Conservation (phyloP, 2,113 vertebrate species). For the Varanus salvator region DNA sequence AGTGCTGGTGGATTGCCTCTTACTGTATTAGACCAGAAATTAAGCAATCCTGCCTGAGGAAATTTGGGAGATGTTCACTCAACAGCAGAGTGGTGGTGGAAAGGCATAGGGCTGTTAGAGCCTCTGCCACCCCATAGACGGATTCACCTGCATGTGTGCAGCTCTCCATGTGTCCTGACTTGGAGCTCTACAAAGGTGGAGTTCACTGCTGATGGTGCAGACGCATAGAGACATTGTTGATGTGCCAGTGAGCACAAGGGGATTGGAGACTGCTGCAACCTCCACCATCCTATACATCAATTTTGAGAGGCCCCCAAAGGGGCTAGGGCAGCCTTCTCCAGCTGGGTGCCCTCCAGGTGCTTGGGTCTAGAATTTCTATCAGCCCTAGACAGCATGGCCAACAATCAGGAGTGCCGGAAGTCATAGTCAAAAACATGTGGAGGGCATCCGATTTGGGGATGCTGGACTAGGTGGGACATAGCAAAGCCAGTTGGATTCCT, state of each 20-base stretch:
- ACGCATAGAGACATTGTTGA: background rate
- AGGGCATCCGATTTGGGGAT: too few species aligned
- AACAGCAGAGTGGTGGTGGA: background rate
- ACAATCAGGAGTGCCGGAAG: too few species aligned
- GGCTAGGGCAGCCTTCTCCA: background rate
- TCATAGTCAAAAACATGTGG: too few species aligned
- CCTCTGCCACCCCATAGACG: background rate
- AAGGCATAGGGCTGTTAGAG: background rate
- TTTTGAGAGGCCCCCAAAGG: background rate
- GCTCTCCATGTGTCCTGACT: background rate
- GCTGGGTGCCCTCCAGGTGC: too few species aligned
- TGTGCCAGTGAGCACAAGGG: background rate
- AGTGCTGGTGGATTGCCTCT: too few species aligned
- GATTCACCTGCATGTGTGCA: background rate
- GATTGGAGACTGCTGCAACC: background rate
- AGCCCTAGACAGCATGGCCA: too few species aligned
- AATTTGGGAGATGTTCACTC: too few species aligned
- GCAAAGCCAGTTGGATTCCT: background rate
- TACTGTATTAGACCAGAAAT: background rate
- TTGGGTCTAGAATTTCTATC: too few species aligned
- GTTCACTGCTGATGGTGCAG: background rate
- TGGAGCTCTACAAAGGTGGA: background rate
- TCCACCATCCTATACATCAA: background rate
- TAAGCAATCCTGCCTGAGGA: background rate
- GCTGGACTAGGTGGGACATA: background rate